Evolutionary conservation across 2,113 vertebrate species (phyloP).

Genomic region (Cettia cetti): DNA sequence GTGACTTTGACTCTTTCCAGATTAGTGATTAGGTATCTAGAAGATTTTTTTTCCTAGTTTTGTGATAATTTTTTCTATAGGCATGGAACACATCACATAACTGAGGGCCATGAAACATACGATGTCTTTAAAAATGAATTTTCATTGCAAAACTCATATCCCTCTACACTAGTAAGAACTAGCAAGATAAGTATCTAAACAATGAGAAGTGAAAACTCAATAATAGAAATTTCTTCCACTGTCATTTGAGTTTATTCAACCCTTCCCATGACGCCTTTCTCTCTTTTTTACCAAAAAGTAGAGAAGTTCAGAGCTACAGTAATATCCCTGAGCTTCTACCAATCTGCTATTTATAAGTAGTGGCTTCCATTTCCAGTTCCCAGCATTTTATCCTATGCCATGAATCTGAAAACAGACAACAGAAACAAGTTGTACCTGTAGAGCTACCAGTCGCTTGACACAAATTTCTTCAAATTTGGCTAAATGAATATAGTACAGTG

Average conservation of each 20-base stretch:
- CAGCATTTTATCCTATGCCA: background rate
- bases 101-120: background rate
- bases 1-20: background rate
- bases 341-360: background rate
- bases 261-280: background rate
- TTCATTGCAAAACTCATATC: background rate
- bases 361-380: background rate
- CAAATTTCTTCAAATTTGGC: background rate
- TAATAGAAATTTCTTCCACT: background rate
- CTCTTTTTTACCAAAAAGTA: background rate
- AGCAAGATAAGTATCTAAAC: background rate
- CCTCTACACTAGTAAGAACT: background rate
- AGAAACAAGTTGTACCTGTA: background rate
- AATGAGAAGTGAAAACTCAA: background rate
- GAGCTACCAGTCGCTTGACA: background rate
- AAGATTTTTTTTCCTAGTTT: background rate
- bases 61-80: background rate
- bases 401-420: background rate
- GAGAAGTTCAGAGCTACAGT: background rate
- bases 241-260: background rate
- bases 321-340: background rate
- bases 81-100: background rate
- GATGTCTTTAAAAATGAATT: background rate
- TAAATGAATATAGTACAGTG: background rate
- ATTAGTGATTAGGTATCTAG: background rate